Percentiles rank a stretch among this genome's conserved stretches.
These are phyloP conservation scores for Melanostoma mellinum DNA, from an alignment of 2,888 invertebrate species.

Conservation along the genomic window DNA sequence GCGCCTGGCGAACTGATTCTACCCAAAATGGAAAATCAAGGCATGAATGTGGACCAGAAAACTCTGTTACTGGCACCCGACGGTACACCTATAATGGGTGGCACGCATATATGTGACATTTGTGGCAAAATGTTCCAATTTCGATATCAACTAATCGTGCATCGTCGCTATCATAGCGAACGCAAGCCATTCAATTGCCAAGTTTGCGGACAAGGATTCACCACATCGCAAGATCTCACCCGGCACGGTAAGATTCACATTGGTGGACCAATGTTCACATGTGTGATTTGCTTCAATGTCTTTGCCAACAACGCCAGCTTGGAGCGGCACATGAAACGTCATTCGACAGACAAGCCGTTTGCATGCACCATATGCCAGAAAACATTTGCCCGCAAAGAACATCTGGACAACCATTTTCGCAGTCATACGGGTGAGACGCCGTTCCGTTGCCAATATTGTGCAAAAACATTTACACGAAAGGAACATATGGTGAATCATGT, in stretches of 20 bases:
- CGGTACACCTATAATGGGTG: constrained; percentile 84
- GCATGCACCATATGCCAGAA: constrained; percentile 93
- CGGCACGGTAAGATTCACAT: constrained; percentile 93
- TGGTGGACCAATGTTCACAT: constrained; percentile 89
- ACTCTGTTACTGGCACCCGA: constrained; percentile 84
- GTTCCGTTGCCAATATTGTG: constrained; percentile 92
- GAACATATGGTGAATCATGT: constrained; percentile 94
- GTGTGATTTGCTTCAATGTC: constrained; percentile 88
- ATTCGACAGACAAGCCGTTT: constrained; percentile 92
- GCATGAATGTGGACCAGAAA: constrained; percentile 82
- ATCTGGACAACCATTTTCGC: constrained; percentile 92
- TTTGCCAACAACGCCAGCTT: constrained; percentile 88
- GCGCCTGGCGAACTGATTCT: constrained; percentile 78
- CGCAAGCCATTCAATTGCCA: constrained; percentile 91
- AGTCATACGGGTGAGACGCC: constrained; percentile 92
- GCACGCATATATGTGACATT: constrained; percentile 89
- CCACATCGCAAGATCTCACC: constrained; percentile 90
- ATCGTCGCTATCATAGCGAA: constrained; percentile 93
- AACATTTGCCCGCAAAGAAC: constrained; percentile 93
- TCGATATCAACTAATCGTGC: constrained; percentile 93
- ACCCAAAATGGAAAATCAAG: constrained; percentile 82
- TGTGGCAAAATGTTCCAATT: constrained; percentile 94
- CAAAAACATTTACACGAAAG: constrained; percentile 92
- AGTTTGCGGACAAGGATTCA: constrained; percentile 93
- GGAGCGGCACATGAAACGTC: constrained; percentile 91